Conservation (phyloP, 2,113 vertebrate species). For the Pandion haliaetus region DNA sequence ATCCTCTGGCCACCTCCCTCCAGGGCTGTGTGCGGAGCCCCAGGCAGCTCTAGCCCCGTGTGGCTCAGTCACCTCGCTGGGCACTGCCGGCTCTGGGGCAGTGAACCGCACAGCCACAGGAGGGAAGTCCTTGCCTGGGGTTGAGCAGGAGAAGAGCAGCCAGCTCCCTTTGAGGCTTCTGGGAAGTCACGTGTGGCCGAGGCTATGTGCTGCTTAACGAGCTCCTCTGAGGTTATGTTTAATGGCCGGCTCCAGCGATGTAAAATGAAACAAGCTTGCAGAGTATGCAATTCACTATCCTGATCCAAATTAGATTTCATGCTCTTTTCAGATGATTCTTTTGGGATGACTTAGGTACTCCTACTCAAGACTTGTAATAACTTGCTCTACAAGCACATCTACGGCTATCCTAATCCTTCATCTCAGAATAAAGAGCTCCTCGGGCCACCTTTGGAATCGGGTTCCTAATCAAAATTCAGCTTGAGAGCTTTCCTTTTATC, state of each 20-base stretch:
- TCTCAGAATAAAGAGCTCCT: background rate
- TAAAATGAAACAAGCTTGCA: background rate
- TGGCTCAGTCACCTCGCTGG: background rate
- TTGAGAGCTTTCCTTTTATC: background rate
- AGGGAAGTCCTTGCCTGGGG: background rate
- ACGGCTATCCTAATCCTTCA: background rate
- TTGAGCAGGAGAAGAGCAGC: background rate
- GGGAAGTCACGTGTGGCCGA: background rate
- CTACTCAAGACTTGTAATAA: background rate
- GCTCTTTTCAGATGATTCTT: background rate
- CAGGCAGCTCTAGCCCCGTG: background rate
- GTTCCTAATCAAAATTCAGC: background rate
- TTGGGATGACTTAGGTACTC: background rate
- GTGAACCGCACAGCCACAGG: background rate
- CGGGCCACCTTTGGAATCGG: background rate
- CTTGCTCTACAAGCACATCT: background rate
- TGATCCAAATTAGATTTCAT: background rate
- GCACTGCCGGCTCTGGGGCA: background rate
- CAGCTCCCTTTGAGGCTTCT: background rate
- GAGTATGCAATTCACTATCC: background rate
- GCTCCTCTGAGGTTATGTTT: background rate
- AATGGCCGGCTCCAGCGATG: background rate
- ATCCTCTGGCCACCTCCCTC: background rate
- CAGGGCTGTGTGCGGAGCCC: accelerated
- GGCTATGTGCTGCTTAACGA: accelerated